phyloP scores from a whole-genome alignment of 1,140 invertebrate genomes.

The Nymphalis io region DNA sequence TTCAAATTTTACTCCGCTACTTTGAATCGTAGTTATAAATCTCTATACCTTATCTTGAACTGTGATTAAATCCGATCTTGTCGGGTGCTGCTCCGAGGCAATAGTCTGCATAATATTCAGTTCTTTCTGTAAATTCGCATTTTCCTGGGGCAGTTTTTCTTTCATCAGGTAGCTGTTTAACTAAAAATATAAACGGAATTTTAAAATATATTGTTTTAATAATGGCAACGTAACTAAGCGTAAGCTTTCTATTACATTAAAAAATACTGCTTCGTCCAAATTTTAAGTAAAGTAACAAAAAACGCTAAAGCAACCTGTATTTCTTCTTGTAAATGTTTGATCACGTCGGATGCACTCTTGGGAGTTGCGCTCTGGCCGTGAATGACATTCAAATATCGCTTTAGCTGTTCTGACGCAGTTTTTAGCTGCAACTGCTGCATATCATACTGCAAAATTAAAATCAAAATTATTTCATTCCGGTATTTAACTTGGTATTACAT shows the following conservation, averaged over 20 bases:
- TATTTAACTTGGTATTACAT: too few species aligned
- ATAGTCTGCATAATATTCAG: conserved; percentile 86
- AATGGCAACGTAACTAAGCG: neutral
- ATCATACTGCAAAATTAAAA: conserved; percentile 58
- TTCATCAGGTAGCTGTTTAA: conserved; percentile 88
- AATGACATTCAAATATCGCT: conserved; percentile 74
- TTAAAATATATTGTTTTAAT: neutral
- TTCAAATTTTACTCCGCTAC: neutral
- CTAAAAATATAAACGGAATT: conserved; percentile 49
- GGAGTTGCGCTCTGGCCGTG: conserved; percentile 79
- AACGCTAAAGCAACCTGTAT: conserved; percentile 78
- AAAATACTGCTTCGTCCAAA: neutral
- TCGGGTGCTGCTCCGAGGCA: conserved; percentile 84
- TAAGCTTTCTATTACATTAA: neutral
- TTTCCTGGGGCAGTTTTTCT: conserved; percentile 90
- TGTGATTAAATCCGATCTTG: conserved; percentile 84
- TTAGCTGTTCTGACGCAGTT: conserved; percentile 71
- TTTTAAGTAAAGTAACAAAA: neutral
- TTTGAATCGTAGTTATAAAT: neutral
- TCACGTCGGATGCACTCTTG: conserved; percentile 77
- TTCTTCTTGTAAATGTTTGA: conserved; percentile 89
- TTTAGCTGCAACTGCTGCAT: conserved; percentile 75
- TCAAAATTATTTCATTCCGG: neutral
- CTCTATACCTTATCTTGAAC: conserved; percentile 83
- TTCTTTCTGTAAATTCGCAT: conserved; percentile 82